Evolutionary conservation across 2,888 invertebrate species (phyloP).

Genomic region (Gordius sp.): DNA sequence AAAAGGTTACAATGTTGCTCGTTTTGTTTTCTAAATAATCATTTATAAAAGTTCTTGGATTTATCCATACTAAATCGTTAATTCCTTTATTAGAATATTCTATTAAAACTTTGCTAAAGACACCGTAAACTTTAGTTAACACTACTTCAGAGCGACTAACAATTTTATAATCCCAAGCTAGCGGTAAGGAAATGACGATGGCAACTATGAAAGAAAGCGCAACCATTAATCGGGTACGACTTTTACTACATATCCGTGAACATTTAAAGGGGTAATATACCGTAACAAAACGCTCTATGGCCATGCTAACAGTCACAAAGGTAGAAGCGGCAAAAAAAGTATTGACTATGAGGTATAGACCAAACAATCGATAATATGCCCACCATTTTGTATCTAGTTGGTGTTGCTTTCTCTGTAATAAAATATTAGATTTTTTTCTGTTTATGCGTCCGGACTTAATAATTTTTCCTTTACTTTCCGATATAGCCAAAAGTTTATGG

Average conservation of each 20-base stretch:
- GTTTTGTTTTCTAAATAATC: not conserved
- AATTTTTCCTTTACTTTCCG: too few species aligned
- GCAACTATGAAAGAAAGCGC: not conserved
- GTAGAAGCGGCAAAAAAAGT: constrained; percentile 13
- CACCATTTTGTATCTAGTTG: too few species aligned
- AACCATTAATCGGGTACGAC: not conserved
- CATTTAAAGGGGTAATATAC: not conserved
- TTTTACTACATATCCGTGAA: not conserved
- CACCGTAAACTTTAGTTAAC: not conserved
- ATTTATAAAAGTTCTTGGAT: too few species aligned
- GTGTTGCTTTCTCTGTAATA: too few species aligned
- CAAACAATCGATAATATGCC: not conserved
- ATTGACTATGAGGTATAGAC: not conserved
- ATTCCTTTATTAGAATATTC: too few species aligned
- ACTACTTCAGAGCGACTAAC: not conserved
- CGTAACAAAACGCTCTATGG: not conserved
- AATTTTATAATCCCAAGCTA: not conserved
- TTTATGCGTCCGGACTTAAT: too few species aligned
- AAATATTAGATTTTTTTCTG: too few species aligned
- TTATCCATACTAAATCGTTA: too few species aligned
- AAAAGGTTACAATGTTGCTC: not conserved
- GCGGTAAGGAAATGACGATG: not conserved
- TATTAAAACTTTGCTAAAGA: too few species aligned
- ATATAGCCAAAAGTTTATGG: too few species aligned
- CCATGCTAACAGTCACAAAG: constrained; percentile 5